phyloP scores from a whole-genome alignment of 2,888 invertebrate genomes.

The Dicroscelio sp. region DNA sequence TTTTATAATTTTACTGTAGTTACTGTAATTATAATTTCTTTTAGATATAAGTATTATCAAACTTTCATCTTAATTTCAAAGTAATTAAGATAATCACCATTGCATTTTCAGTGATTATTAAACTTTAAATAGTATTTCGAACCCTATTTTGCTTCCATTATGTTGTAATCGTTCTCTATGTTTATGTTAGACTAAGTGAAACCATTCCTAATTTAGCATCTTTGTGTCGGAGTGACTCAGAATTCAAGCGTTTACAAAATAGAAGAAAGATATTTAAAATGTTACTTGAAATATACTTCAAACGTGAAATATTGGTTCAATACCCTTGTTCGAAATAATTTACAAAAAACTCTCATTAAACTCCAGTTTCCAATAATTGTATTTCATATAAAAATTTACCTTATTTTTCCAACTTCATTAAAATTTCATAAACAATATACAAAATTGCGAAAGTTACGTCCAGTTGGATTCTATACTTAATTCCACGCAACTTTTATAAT shows the following conservation, averaged over 20 bases:
- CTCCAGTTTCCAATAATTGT: no score
- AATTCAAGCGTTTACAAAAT: constrained; percentile 48
- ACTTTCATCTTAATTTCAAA: no score
- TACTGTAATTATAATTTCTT: no score
- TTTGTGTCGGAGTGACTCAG: constrained; percentile 68
- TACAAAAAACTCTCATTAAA: no score
- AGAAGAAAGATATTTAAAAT: constrained; percentile 43
- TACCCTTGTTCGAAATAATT: no score
- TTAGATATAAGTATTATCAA: no score
- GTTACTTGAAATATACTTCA: background rate
- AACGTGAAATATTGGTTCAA: no score
- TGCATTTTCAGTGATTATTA: background rate
- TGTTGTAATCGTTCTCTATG: constrained; percentile 55
- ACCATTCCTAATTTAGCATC: constrained; percentile 74
- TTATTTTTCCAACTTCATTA: background rate
- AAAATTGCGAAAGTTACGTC: constrained; percentile 42
- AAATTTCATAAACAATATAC: constrained; percentile 30
- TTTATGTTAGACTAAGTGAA: constrained; percentile 65
- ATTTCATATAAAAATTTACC: background rate
- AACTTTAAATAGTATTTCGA: constrained; percentile 9
- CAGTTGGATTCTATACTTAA: constrained; percentile 36
- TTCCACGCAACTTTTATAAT: constrained; percentile 54
- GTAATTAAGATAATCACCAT: no score
- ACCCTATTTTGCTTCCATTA: constrained; percentile 37
- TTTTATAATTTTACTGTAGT: no score